These are phyloP conservation scores for Gerris lacustris DNA, from an alignment of 2,888 invertebrate genomes.

Conservation along the genomic window DNA sequence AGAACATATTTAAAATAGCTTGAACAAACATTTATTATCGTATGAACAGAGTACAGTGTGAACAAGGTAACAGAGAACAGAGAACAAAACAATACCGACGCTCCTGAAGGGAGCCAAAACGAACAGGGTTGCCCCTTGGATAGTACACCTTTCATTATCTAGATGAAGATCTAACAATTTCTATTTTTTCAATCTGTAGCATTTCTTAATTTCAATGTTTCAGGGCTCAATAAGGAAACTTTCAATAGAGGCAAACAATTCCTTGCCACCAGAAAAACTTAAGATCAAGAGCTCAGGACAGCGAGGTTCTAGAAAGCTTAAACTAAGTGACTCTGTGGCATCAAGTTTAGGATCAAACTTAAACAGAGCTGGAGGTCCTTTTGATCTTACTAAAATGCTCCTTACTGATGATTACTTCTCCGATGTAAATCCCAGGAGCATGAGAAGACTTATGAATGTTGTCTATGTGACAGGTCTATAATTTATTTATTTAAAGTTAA, in stretches of 20 bases:
- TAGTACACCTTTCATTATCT: no score
- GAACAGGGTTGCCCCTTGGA: no score
- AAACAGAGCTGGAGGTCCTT: slow-evolving; percentile 62
- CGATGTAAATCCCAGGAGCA: slow-evolving; percentile 93
- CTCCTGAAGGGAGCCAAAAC: no score
- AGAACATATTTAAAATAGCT: no score
- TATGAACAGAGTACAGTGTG: no score
- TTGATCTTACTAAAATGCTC: slow-evolving; percentile 66
- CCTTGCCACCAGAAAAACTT: slow-evolving; percentile 72
- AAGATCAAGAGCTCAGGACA: slow-evolving; percentile 35
- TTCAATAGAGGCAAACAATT: slow-evolving; percentile 63
- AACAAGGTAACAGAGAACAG: no score
- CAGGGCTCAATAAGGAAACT: slow-evolving; percentile 56
- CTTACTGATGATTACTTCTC: slow-evolving; percentile 97
- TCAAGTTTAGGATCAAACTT: slow-evolving; percentile 82
- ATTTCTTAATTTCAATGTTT: slow-evolving; percentile 15
- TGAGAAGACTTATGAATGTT: slow-evolving; percentile 92
- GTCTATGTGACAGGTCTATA: slow-evolving; percentile 78
- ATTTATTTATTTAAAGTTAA: neutral
- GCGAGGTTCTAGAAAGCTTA: slow-evolving; percentile 54
- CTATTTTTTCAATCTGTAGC: no score
- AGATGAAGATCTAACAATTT: no score
- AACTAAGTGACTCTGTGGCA: slow-evolving; percentile 77
- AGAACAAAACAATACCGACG: no score
- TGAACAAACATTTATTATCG: no score